These are phyloP conservation scores for Otus sunia DNA, from an alignment of 2,113 vertebrate species.

Conservation along the genomic window DNA sequence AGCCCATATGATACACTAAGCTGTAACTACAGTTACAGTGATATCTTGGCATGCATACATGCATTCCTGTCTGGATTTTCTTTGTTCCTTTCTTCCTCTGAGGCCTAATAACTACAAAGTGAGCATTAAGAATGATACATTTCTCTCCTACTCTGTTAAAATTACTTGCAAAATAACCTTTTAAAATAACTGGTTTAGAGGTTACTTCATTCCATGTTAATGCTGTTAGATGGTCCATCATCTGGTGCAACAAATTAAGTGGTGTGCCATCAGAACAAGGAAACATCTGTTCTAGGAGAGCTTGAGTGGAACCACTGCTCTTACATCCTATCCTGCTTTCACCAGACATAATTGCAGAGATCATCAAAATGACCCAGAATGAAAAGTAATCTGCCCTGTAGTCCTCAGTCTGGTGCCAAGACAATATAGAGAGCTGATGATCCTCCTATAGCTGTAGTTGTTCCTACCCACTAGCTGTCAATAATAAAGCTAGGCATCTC, in stretches of 20 bases:
- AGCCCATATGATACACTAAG: neutral
- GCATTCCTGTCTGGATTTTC: neutral
- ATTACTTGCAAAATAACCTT: neutral
- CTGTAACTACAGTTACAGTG: neutral
- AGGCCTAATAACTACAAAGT: neutral
- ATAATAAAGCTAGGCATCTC: neutral
- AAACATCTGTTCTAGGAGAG: fast-evolving
- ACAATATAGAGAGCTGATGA: neutral
- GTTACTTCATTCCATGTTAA: neutral
- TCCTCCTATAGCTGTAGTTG: neutral
- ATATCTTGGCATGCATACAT: neutral
- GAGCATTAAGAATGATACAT: neutral
- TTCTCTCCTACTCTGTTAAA: neutral
- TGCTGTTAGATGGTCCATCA: neutral
- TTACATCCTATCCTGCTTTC: neutral
- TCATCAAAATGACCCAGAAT: neutral
- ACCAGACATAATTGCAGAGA: neutral
- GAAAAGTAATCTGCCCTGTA: neutral
- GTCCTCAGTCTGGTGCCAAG: neutral
- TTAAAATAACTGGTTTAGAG: neutral
- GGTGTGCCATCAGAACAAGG: neutral
- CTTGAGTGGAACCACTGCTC: neutral
- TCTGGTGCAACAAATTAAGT: neutral
- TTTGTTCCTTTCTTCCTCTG: neutral
- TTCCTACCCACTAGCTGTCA: neutral